Conservation (phyloP, 2,888 invertebrate genomes). For the Lithophane leautieri region DNA sequence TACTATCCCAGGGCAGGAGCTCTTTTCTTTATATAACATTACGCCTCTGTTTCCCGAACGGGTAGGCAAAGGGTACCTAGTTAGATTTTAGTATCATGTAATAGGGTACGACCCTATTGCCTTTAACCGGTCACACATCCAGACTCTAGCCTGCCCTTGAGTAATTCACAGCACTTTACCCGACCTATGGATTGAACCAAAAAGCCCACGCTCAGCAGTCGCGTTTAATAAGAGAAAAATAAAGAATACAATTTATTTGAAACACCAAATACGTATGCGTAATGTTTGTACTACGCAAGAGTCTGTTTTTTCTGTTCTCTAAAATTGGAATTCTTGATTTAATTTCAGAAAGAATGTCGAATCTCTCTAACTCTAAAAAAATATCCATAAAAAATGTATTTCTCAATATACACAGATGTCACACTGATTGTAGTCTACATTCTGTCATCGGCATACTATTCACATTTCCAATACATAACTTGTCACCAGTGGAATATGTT, state of each 20-base stretch:
- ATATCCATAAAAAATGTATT: not conserved
- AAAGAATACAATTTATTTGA: no score
- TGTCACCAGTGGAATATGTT: conserved; percentile 23
- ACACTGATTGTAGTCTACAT: conserved; percentile 22
- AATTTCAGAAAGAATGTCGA: not conserved
- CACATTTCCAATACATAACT: conserved; percentile 24
- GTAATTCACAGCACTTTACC: not conserved
- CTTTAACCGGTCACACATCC: not conserved
- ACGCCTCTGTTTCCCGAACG: not conserved
- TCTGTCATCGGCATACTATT: conserved; percentile 6
- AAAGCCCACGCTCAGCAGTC: not conserved
- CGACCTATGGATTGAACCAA: not conserved
- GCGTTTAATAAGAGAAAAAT: not conserved
- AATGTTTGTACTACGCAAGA: not conserved
- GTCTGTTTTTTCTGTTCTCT: not conserved
- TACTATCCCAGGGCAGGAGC: no score
- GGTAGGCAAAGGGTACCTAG: not conserved
- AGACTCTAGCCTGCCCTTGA: not conserved
- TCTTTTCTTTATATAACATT: not conserved
- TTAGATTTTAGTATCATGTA: not conserved
- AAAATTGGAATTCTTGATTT: no score
- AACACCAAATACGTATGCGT: no score
- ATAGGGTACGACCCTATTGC: not conserved
- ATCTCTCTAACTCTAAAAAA: not conserved
- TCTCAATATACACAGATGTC: conserved; percentile 1